phyloP scores from a whole-genome alignment of 1,140 invertebrate species.

The Eriocheir sinensis region DNA sequence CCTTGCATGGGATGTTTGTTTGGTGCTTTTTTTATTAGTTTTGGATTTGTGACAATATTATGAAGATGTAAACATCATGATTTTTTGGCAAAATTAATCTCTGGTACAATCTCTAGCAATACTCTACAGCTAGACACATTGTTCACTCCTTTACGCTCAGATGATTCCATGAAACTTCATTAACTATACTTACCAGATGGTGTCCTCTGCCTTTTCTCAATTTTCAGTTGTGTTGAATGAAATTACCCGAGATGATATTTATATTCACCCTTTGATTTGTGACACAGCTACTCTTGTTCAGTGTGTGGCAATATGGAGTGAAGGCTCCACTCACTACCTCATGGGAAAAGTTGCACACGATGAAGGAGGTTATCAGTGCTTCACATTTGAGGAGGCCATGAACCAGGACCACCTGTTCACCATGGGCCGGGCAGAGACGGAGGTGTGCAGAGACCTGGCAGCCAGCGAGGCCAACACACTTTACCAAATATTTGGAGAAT shows the following conservation, averaged over 20 bases:
- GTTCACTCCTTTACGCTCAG: no score
- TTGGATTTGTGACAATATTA: no score
- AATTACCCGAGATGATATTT: not conserved
- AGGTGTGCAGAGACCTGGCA: conserved; percentile 17
- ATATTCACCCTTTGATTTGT: not conserved
- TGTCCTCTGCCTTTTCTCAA: no score
- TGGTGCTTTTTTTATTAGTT: no score
- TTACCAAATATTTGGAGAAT: conserved; percentile 51
- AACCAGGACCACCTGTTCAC: not conserved
- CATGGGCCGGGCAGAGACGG: conserved; percentile 26
- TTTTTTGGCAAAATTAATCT: no score
- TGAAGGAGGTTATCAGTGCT: not conserved
- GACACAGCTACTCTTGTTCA: conserved; percentile 13
- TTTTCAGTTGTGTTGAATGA: not conserved
- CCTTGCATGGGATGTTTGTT: no score
- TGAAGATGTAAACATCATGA: no score
- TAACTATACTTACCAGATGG: no score
- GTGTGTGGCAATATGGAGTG: conserved; percentile 58
- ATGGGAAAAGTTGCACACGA: not conserved
- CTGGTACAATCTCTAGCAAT: no score
- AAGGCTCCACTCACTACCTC: conserved; percentile 45
- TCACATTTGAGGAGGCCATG: conserved; percentile 1
- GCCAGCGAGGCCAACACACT: not conserved
- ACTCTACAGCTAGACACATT: no score
- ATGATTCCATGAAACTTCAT: no score